phyloP scores from a whole-genome alignment of 2,797 vertebrate species.

The Hippoglossus hippoglossus region DNA sequence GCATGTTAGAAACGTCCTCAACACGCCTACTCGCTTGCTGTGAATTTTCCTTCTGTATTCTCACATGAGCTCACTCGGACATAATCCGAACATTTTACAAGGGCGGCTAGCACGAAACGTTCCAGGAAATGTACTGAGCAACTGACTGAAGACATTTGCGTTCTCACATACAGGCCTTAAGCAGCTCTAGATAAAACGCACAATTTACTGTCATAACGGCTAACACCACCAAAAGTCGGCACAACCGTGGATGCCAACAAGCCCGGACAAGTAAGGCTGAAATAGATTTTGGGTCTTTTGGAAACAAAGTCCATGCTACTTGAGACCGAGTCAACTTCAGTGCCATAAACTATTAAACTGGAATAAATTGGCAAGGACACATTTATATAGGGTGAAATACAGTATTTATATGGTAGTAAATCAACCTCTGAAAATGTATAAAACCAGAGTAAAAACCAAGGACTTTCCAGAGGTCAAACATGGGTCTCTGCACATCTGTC shows the following conservation, averaged over 20 bases:
- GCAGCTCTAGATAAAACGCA: too few species aligned
- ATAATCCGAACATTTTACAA: too few species aligned
- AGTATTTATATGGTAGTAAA: conserved; percentile 16
- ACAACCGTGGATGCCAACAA: too few species aligned
- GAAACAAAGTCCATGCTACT: neutral
- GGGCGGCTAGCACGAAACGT: too few species aligned
- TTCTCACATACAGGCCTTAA: too few species aligned
- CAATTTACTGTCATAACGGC: neutral
- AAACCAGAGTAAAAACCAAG: neutral
- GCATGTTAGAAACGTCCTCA: too few species aligned
- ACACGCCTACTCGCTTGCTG: too few species aligned
- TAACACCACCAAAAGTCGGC: neutral
- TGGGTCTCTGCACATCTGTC: conserved; percentile 30
- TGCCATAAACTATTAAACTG: neutral
- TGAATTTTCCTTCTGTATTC: too few species aligned
- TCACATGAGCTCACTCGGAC: too few species aligned
- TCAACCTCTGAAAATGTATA: conserved; percentile 3
- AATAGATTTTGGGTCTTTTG: neutral
- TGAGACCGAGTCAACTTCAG: neutral
- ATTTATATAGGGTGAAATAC: neutral
- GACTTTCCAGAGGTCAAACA: conserved; percentile 17
- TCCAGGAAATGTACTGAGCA: too few species aligned
- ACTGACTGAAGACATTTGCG: too few species aligned
- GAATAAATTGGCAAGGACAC: neutral
- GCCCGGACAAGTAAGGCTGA: neutral